Evolutionary conservation across 2,797 vertebrate genomes (phyloP).

Genomic region (Micropoecilia bifurca): DNA sequence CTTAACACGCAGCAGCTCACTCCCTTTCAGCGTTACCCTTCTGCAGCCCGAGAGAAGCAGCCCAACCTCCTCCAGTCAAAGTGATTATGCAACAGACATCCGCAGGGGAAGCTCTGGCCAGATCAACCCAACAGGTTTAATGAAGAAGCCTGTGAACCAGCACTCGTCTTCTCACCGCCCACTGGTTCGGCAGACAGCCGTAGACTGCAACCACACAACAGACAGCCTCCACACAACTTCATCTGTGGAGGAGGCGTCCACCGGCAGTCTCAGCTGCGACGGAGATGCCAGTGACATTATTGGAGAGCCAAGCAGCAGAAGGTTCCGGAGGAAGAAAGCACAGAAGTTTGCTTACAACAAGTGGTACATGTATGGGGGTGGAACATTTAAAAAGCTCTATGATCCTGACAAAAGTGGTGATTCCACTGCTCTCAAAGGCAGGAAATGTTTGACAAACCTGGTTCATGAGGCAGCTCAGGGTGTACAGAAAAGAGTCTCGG

Average conservation of each 20-base stretch:
- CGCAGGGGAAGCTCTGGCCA: constrained; percentile 74
- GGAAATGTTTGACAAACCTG: constrained; percentile 57
- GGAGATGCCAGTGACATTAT: constrained; percentile 67
- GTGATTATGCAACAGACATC: constrained; percentile 58
- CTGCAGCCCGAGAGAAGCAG: constrained; percentile 66
- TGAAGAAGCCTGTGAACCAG: constrained; percentile 77
- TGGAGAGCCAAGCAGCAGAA: constrained; percentile 75
- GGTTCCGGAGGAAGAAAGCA: constrained; percentile 81
- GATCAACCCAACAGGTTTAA: constrained; percentile 71
- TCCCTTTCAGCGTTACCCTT: constrained; percentile 85
- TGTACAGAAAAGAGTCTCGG: constrained; percentile 46
- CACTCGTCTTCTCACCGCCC: constrained; percentile 86
- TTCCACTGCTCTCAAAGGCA: constrained; percentile 61
- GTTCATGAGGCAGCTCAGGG: constrained; percentile 59
- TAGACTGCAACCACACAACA: constrained; percentile 87
- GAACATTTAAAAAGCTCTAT: constrained; percentile 93
- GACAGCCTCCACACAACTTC: constrained; percentile 63
- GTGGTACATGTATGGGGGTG: constrained; percentile 95
- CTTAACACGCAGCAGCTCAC: constrained; percentile 91
- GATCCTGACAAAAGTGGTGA: constrained; percentile 76
- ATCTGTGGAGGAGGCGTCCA: constrained; percentile 72
- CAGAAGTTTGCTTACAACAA: constrained; percentile 94
- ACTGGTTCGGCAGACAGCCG: constrained; percentile 92
- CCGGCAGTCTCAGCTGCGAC: constrained; percentile 63
- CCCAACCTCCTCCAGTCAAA: constrained; percentile 54